phyloP scores from a whole-genome alignment of 2,113 vertebrate genomes.

The Sterrhoptilus dennistouni region DNA sequence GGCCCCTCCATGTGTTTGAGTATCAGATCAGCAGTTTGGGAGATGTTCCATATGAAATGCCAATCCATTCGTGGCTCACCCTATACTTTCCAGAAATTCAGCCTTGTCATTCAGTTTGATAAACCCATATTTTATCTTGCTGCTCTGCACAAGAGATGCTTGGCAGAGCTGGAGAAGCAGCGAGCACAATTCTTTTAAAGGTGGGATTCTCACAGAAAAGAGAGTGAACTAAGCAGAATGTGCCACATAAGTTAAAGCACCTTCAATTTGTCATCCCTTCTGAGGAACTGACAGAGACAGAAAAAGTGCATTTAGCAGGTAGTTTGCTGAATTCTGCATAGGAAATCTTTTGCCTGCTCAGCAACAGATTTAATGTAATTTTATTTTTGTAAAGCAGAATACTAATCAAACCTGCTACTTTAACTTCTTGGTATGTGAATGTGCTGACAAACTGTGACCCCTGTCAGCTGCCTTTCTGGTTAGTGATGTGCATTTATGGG shows the following conservation, averaged over 20 bases:
- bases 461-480: neutral
- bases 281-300: neutral
- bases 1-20: neutral
- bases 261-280: neutral
- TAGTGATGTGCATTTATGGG: neutral
- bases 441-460: neutral
- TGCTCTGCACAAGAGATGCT: neutral
- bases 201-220: neutral
- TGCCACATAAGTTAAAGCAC: neutral
- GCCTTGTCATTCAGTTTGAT: neutral
- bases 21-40: neutral
- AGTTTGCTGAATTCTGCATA: neutral
- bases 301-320: neutral
- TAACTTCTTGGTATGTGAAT: neutral
- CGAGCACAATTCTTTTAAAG: neutral
- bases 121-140: neutral
- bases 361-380: neutral
- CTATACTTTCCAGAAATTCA: neutral
- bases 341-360: neutral
- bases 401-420: neutral
- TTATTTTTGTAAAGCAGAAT: neutral
- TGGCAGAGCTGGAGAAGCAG: neutral
- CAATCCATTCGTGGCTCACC: neutral
- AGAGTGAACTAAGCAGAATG: neutral
- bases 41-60: neutral